Conservation (phyloP, 2,888 invertebrate species). For the Mythimna vitellina region DNA sequence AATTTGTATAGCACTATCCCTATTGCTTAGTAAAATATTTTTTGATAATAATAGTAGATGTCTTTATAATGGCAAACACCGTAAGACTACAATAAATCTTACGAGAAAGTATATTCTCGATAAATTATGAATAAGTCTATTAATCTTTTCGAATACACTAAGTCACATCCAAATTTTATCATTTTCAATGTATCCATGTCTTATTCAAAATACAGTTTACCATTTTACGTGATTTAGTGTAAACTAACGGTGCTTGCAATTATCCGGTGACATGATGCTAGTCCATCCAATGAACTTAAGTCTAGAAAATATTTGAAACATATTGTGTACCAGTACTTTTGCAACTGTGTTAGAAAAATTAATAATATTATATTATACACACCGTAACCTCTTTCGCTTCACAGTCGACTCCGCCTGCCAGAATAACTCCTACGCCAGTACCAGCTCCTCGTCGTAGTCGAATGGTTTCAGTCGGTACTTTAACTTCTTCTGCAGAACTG, state of each 20-base stretch:
- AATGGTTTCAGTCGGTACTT: slow-evolving; percentile 77
- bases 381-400: slow-evolving; percentile 98
- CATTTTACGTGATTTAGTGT: neutral
- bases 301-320: no score
- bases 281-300: no score
- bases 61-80: neutral
- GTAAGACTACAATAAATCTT: neutral
- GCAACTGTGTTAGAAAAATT: neutral
- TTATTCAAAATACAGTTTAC: neutral
- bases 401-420: slow-evolving; percentile 97
- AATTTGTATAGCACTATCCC: neutral
- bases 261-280: no score
- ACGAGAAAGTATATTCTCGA: no score
- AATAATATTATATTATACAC: slow-evolving; percentile 71
- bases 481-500: slow-evolving; percentile 66
- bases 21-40: neutral
- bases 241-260: neutral
- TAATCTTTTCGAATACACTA: no score
- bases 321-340: neutral
- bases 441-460: slow-evolving; percentile 83
- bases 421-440: slow-evolving; percentile 95
- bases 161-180: no score
- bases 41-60: neutral
- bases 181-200: no score
- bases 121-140: no score